Evolutionary conservation across 2,797 vertebrate species (phyloP).

Genomic region (Squalus acanthias): DNA sequence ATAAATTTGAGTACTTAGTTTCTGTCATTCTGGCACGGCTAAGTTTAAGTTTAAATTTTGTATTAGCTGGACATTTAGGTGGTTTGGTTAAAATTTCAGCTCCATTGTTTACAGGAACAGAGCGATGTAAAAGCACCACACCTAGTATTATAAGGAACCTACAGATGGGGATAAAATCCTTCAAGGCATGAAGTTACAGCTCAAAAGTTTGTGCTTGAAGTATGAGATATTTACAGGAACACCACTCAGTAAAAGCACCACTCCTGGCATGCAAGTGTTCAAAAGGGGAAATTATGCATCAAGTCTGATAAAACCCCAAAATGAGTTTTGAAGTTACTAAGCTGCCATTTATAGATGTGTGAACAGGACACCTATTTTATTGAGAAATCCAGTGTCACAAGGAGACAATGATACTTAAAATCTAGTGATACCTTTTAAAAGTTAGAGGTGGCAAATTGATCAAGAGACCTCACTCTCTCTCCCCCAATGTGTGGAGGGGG

Average conservation of each 20-base stretch:
- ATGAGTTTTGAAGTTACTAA: neutral
- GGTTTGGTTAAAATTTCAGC: neutral
- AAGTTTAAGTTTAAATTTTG: neutral
- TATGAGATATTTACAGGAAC: neutral
- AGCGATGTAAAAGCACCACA: neutral
- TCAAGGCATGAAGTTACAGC: neutral
- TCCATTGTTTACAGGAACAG: neutral
- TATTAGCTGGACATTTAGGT: neutral
- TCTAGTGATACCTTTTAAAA: neutral
- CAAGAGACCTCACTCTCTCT: neutral
- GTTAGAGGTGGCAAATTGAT: neutral
- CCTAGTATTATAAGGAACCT: neutral
- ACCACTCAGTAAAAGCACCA: neutral
- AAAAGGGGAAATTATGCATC: neutral
- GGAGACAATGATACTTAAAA: neutral
- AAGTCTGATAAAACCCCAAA: neutral
- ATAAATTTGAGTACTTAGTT: neutral
- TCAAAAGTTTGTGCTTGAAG: neutral
- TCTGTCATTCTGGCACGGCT: neutral
- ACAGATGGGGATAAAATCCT: neutral
- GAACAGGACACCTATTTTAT: neutral
- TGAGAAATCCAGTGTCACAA: neutral
- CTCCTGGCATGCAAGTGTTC: neutral
- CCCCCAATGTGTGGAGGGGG: neutral
- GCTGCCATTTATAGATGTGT: neutral